Percentiles rank a stretch among this genome's conserved stretches.
These are phyloP conservation scores for Nyctalus aviator DNA, from an alignment of 2,797 vertebrate species.

Conservation along the genomic window DNA sequence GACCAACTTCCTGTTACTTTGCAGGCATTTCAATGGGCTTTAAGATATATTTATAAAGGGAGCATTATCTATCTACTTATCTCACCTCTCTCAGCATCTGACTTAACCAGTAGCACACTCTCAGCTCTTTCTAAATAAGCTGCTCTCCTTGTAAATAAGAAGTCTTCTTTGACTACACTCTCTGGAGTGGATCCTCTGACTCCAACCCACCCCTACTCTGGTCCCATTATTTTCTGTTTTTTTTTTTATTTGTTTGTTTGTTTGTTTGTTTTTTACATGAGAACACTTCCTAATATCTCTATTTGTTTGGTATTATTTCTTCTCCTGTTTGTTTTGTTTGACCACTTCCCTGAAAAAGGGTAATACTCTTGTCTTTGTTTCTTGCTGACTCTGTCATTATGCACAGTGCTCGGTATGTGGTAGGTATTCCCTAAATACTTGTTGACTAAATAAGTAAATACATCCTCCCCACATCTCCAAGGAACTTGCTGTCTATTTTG, in stretches of 20 bases:
- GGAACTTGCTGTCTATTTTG: background rate
- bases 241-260: background rate
- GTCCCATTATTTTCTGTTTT: background rate
- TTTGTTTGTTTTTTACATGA: background rate
- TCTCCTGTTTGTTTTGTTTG: background rate
- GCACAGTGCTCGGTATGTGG: background rate
- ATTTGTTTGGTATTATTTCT: background rate
- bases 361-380: background rate
- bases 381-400: background rate
- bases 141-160: background rate
- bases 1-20: background rate
- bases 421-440: background rate
- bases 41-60: background rate
- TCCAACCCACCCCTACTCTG: fast-evolving
- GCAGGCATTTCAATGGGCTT: too few species aligned
- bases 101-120: background rate
- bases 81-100: background rate
- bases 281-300: background rate
- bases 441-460: background rate
- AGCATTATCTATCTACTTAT: background rate
- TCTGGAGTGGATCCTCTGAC: background rate
- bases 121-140: background rate
- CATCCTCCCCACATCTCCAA: background rate
- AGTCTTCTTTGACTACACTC: background rate
- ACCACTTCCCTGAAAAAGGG: background rate